Evolutionary conservation across 2,888 invertebrate genomes (phyloP).

Genomic region (Drosophila buzzatii): DNA sequence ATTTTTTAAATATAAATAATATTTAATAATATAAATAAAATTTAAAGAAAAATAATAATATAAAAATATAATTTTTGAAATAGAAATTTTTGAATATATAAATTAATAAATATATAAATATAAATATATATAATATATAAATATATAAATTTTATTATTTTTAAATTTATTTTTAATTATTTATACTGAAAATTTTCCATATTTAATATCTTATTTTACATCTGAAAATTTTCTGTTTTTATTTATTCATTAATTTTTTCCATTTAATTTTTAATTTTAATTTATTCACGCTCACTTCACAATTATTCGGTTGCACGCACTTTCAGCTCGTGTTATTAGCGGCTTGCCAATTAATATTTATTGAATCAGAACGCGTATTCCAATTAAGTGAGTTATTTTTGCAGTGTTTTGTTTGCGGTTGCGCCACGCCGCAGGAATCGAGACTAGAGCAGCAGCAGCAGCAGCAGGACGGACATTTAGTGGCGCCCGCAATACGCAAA

Average conservation of each 20-base stretch:
- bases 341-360: constrained; percentile 11
- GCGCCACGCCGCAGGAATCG: constrained; percentile 13
- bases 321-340: constrained; percentile 6
- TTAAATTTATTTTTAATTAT: not conserved
- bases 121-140: too few relatives aligned
- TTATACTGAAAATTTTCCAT: not conserved
- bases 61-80: too few relatives aligned
- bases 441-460: constrained; percentile 7
- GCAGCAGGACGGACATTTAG: constrained; percentile 25
- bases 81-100: too few relatives aligned
- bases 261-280: not conserved
- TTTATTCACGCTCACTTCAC: not conserved
- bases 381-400: constrained; percentile 27
- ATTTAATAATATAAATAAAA: too few relatives aligned
- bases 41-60: too few relatives aligned
- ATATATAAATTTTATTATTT: too few relatives aligned
- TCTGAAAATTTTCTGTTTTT: not conserved
- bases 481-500: constrained; percentile 67
- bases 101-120: too few relatives aligned
- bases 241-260: not conserved
- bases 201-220: not conserved
- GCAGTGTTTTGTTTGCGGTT: constrained; percentile 52
- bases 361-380: constrained; percentile 15
- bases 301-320: not conserved
- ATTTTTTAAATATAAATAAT: too few relatives aligned